Percentiles rank a stretch among this genome's conserved stretches.
Evolutionary conservation across 2,888 invertebrate genomes (phyloP).

Genomic region (Lepidonotus clava): DNA sequence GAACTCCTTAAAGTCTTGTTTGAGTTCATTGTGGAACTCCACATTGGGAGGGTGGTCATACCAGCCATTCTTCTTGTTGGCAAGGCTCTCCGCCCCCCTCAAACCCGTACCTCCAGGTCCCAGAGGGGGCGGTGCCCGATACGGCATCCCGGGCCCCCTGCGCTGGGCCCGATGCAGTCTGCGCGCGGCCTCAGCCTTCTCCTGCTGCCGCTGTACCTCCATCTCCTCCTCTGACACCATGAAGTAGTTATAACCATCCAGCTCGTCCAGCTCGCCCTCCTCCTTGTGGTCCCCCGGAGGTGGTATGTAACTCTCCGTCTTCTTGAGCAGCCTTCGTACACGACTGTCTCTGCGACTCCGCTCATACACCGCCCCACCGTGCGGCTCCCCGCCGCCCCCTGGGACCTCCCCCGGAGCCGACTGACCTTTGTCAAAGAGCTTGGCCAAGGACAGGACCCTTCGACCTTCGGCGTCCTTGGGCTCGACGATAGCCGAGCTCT

Average conservation of each 20-base stretch:
- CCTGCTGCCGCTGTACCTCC: background rate
- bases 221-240: constrained; percentile 47
- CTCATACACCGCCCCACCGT: background rate
- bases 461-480: background rate
- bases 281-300: background rate
- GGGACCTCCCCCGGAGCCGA: background rate
- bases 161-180: background rate
- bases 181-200: background rate
- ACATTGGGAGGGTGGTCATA: constrained; percentile 8
- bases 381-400: background rate
- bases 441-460: background rate
- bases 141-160: too few species aligned
- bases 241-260: constrained; percentile 54
- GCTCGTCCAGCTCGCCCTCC: constrained; percentile 30
- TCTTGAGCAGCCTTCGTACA: constrained; percentile 21
- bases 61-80: constrained; percentile 11
- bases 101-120: too few species aligned
- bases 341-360: constrained; percentile 20
- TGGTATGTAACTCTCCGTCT: background rate
- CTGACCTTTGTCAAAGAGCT: constrained; percentile 20
- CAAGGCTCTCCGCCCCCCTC: too few species aligned
- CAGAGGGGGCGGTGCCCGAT: background rate
- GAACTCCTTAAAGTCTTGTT: constrained; percentile 44
- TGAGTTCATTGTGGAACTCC: constrained; percentile 43
- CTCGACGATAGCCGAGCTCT: constrained; percentile 26